Evolutionary conservation across 1,140 invertebrate genomes (phyloP).

Genomic region (Helicorthomorpha holstii): DNA sequence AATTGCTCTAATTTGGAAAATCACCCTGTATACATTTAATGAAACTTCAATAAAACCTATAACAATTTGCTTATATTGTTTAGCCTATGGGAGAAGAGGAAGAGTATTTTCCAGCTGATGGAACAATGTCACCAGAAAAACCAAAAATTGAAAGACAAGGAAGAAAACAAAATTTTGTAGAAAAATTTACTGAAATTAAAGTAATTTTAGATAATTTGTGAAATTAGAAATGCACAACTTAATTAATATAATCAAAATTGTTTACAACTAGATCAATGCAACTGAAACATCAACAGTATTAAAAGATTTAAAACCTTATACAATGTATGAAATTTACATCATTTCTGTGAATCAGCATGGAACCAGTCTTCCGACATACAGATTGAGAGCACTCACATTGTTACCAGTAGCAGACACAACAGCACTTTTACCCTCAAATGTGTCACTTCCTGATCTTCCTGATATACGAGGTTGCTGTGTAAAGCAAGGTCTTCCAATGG

Average conservation of each 20-base stretch:
- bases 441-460: slow-evolving; percentile 38
- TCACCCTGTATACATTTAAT: no score
- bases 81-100: background rate
- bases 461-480: slow-evolving; percentile 53
- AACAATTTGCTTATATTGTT: background rate
- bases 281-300: slow-evolving; percentile 37
- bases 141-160: slow-evolving; percentile 2
- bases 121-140: slow-evolving; percentile 5
- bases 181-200: background rate
- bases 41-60: no score
- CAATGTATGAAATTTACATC: slow-evolving; percentile 62
- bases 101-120: slow-evolving; percentile 1
- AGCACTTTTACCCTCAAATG: slow-evolving; percentile 29
- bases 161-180: background rate
- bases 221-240: background rate
- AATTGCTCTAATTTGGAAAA: no score
- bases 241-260: slow-evolving; percentile 1
- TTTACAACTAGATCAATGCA: slow-evolving; percentile 30
- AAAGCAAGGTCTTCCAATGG: slow-evolving; percentile 30
- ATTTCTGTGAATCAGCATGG: slow-evolving; percentile 52
- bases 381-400: slow-evolving; percentile 45
- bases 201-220: background rate
- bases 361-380: slow-evolving; percentile 49
- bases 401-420: slow-evolving; percentile 30
- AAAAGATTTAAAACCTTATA: slow-evolving; percentile 43